A percentile compares a stretch with the other conserved stretches of the same genome.
phyloP scores from a whole-genome alignment of 1,140 invertebrate species.

The Platorchestia sp. region DNA sequence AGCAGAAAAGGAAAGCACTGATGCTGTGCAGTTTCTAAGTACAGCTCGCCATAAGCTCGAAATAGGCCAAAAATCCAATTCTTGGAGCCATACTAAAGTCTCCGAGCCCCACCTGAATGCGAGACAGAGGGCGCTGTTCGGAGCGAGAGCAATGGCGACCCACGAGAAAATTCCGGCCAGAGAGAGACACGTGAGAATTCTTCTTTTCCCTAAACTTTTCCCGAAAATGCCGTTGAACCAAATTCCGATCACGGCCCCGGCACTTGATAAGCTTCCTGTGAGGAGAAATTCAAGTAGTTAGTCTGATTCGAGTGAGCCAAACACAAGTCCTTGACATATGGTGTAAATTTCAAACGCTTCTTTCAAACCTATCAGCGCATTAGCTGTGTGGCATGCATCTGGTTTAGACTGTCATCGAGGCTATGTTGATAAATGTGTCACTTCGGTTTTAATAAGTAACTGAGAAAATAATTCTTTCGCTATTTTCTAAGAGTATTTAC shows the following conservation, averaged over 20 bases:
- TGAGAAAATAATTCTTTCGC: too few relatives aligned
- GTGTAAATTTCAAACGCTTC: background rate
- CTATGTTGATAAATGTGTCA: too few relatives aligned
- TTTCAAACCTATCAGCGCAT: too few relatives aligned
- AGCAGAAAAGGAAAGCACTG: too few relatives aligned
- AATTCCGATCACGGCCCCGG: background rate
- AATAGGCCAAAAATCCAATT: background rate
- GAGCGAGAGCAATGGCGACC: slow-evolving; percentile 14
- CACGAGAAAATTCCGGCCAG: background rate
- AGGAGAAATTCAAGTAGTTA: background rate
- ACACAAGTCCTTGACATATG: background rate
- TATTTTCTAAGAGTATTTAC: too few relatives aligned
- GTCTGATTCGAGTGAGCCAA: background rate
- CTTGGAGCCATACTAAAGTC: background rate
- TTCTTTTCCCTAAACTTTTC: background rate
- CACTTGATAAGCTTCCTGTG: background rate
- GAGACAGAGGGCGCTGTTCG: background rate
- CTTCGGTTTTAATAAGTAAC: too few relatives aligned
- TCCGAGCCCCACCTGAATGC: background rate
- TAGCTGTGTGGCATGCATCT: background rate
- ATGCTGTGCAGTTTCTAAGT: background rate
- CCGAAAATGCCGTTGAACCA: background rate
- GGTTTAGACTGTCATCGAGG: background rate
- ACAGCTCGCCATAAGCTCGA: background rate
- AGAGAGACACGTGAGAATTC: background rate